phyloP scores from a whole-genome alignment of 2,797 vertebrate genomes.

The Cynopterus sphinx region DNA sequence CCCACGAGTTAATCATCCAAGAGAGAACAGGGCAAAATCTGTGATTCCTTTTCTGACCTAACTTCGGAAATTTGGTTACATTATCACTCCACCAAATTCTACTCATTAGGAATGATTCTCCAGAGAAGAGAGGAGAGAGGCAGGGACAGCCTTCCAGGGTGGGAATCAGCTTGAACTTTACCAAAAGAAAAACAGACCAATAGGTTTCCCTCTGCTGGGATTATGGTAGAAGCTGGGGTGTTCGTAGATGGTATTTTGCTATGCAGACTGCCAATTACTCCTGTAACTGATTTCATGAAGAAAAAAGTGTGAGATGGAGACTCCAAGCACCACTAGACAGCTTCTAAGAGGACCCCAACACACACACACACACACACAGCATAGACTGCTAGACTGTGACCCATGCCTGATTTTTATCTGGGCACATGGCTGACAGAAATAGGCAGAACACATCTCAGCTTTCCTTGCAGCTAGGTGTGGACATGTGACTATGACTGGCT shows the following conservation, averaged over 20 bases:
- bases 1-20: background rate
- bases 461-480: background rate
- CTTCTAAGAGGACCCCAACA: background rate
- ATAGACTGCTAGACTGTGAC: background rate
- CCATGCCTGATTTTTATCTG: background rate
- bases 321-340: background rate
- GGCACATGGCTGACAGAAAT: background rate
- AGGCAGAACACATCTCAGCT: background rate
- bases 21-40: background rate
- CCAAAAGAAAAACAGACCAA: background rate
- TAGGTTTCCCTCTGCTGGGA: background rate
- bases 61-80: background rate
- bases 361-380: background rate
- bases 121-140: background rate
- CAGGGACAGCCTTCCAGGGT: background rate
- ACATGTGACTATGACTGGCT: background rate
- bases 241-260: background rate
- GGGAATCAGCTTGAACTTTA: background rate
- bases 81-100: background rate
- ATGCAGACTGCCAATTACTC: background rate
- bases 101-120: background rate
- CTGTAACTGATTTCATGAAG: background rate
- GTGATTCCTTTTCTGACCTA: background rate
- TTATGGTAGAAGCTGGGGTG: background rate
- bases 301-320: background rate